A percentile compares a stretch with the other conserved stretches of the same genome.
phyloP scores from a whole-genome alignment of 1,140 invertebrate genomes.

The Ericerus pela region DNA sequence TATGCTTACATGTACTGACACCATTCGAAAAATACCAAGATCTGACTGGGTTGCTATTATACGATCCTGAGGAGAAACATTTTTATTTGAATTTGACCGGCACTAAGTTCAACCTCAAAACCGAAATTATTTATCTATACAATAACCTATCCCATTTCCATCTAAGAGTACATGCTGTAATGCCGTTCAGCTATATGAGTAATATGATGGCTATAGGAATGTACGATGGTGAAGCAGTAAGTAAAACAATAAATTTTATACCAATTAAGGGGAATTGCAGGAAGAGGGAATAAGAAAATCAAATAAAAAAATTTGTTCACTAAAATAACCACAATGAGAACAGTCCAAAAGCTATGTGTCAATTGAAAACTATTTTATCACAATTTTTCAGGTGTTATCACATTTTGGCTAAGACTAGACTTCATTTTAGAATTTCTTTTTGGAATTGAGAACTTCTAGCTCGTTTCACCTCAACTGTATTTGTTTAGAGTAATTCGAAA shows the following conservation, averaged over 20 bases:
- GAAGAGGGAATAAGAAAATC: too few species aligned
- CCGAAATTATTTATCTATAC: slow-evolving; percentile 42
- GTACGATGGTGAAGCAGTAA: slow-evolving; percentile 40
- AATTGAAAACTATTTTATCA: too few species aligned
- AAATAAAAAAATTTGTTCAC: too few species aligned
- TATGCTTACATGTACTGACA: slow-evolving; percentile 53
- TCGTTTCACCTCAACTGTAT: too few species aligned
- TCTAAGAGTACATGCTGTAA: slow-evolving; percentile 49
- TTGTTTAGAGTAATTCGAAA: too few species aligned
- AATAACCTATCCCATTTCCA: slow-evolving; percentile 47
- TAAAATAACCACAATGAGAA: too few species aligned
- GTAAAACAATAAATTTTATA: slow-evolving; percentile 16
- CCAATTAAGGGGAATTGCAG: too few species aligned
- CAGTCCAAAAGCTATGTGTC: too few species aligned
- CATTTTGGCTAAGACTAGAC: too few species aligned
- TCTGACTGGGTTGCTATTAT: slow-evolving; percentile 48
- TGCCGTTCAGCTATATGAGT: slow-evolving; percentile 51
- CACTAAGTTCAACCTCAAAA: slow-evolving; percentile 45
- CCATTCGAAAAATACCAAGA: slow-evolving; percentile 46
- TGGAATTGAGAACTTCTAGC: too few species aligned
- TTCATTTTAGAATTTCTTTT: too few species aligned
- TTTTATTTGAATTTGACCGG: slow-evolving; percentile 50
- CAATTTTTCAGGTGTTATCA: too few species aligned
- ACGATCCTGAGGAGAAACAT: slow-evolving; percentile 49
- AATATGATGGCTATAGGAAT: slow-evolving; percentile 45